A percentile compares a stretch with the other conserved stretches of the same genome.
These are phyloP conservation scores for Philonicus albiceps DNA, from an alignment of 2,888 invertebrate genomes.

Conservation along the genomic window DNA sequence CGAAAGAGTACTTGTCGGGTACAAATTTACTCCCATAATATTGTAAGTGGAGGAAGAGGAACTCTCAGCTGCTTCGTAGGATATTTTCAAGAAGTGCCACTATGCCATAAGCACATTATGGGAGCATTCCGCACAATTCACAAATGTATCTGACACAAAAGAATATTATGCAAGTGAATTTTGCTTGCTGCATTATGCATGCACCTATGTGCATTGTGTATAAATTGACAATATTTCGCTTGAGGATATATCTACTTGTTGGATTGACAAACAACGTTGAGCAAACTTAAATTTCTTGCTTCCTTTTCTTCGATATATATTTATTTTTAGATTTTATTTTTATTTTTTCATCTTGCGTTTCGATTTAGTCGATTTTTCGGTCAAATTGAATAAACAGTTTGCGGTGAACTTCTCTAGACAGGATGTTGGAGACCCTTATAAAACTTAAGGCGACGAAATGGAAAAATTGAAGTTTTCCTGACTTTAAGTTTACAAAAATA, in stretches of 20 bases:
- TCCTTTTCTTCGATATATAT: not conserved
- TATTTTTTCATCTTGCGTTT: not conserved
- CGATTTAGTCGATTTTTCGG: not conserved
- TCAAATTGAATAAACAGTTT: not conserved
- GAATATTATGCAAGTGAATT: not conserved
- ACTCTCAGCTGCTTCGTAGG: not conserved
- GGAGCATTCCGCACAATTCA: not conserved
- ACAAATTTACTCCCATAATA: not conserved
- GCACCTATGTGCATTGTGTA: not conserved
- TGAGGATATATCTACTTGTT: not conserved
- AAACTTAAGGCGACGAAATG: not conserved
- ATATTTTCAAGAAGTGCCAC: not conserved
- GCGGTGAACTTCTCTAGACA: not conserved
- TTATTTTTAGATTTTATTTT: too few species aligned
- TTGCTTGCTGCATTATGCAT: not conserved
- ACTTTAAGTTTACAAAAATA: not conserved
- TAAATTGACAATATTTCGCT: not conserved
- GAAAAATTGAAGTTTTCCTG: not conserved
- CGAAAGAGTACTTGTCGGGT: not conserved
- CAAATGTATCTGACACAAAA: not conserved
- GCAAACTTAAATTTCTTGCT: not conserved
- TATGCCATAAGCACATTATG: not conserved
- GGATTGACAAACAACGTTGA: not conserved
- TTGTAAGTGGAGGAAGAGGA: not conserved
- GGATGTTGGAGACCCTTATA: not conserved